Base-by-base conservation (phyloP, 1,140 invertebrate species). In the Cherax quadricarinatus region DNA sequence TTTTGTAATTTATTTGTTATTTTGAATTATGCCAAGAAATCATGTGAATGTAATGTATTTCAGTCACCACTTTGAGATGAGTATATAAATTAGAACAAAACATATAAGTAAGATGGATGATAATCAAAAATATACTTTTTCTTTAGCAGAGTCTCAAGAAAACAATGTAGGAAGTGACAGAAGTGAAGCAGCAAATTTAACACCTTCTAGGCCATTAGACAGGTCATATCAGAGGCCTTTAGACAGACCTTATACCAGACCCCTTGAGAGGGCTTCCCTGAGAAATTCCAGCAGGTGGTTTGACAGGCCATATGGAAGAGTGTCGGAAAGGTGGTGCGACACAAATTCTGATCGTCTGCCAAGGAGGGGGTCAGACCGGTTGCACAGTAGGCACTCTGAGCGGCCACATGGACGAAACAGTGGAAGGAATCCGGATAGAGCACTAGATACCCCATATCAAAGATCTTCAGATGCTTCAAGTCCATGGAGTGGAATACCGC, bases 241-340 rank as follows among this genome's bases (percentile, higher is more conserved):
- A 82, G 80, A 82, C 80, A 82, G 80, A 53, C 80, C 48, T 6
- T 82, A 53, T 82, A 41, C 16, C 48, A 82, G 80, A 51, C 53
- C 24, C 6, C 18, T 14, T 82, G 80, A 82, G 41, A 82, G 80
- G 66, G 18, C 14, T 70, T n/a, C 21, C 14, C 66, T 70, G 80
- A 80, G 78, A 51, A 51, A 9, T 21, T 4, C 9, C 48, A 82
- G 80, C 41, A 53, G 80, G 18, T n/a, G 30, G 41, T n/a, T 49
- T 82, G 48, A 82, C 53, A 53, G 80, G 48, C 80, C 80, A 82
- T 82, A 82, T 51, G 80, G 53, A 51, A 82, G 80, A 53, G 6
- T 82, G 12, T 82, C 41, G 16, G 80, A 82, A 6, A 82, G 80
- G 14, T 82, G 80, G 80, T 82, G 9, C 51, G 80, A 53, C 7